Percentiles rank a stretch among this genome's conserved stretches.
phyloP scores from a whole-genome alignment of 2,888 invertebrate species.

The Drosophila borealis region DNA sequence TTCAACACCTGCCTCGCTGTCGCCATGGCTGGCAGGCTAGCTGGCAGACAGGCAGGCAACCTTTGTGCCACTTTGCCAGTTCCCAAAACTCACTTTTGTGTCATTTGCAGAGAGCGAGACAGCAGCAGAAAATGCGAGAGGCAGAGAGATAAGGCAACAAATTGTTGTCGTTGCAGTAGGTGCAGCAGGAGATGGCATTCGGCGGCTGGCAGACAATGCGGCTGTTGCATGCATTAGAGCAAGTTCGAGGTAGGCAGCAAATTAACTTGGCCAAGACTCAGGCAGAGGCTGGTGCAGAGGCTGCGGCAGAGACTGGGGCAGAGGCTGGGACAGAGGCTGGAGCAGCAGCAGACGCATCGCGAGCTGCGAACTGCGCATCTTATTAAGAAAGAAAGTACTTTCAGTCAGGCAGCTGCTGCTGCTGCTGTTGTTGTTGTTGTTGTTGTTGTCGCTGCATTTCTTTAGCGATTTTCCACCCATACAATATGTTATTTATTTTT shows the following conservation, averaged over 20 bases:
- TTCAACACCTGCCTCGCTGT: slow-evolving; percentile 76
- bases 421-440: slow-evolving; percentile 17
- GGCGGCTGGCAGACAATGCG: slow-evolving; percentile 30
- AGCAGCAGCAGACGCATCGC: slow-evolving; percentile 58
- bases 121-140: slow-evolving; percentile 6
- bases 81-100: slow-evolving; percentile 80
- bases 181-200: slow-evolving; percentile 33
- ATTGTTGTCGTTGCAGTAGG: slow-evolving; percentile 70
- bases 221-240: slow-evolving; percentile 75
- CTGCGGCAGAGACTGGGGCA: not conserved
- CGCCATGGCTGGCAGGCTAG: slow-evolving; percentile 50
- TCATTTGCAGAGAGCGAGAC: slow-evolving; percentile 48
- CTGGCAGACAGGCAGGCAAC: slow-evolving; percentile 61
- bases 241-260: slow-evolving; percentile 74
- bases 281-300: slow-evolving; percentile 9
- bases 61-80: slow-evolving; percentile 80
- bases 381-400: slow-evolving; percentile 80
- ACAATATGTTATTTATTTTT: slow-evolving; percentile 59
- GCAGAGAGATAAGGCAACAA: slow-evolving; percentile 51
- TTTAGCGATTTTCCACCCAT: slow-evolving; percentile 54
- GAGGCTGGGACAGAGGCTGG: slow-evolving; percentile 20
- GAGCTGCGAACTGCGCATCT: slow-evolving; percentile 73
- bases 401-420: slow-evolving; percentile 68
- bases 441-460: slow-evolving; percentile 48
- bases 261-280: slow-evolving; percentile 60